Evolutionary conservation across 2,113 vertebrate species (phyloP), one percentile per base, ranked within the genome.

Genomic region (Columba janthina): DNA sequence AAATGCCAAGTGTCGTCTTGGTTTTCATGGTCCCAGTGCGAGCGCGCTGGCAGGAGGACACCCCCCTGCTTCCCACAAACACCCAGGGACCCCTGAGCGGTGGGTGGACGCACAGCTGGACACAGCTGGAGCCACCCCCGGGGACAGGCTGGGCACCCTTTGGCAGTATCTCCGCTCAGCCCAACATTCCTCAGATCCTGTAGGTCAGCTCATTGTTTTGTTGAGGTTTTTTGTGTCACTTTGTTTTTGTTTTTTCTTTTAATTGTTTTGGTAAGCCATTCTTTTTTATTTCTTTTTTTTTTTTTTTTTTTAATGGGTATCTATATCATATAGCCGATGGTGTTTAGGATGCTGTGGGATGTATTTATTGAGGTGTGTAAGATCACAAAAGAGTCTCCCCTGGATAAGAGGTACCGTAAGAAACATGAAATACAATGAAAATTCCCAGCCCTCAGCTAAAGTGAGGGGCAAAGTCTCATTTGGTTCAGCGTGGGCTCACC

Each of bases 261-360:
- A 4, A 1, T 11, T 26, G 6, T 46, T 65, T 69, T 40, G 2
- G 32, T 24, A 77, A 67, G 9, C 3, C 14, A 17, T 8, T 29
- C 5, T 79, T 42, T 28, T 42, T 65, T 18, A 2, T 25, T 31
- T 73, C 8, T 48, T 40, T 61, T 10, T 38, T 10, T 12, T 31
- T 8, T 36, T 36, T 36, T 36, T 16, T 81, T 80, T n/a, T 6
- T 19, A 19, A 4, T 16, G 31, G 16, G 11, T 50, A 4, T 4
- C 2, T 1, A 5, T 38, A 28, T 34, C 18, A 15, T 11, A 12
- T 1, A 8, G 31, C 2, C 1, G 2, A 11, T 18, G 24, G 11
- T 10, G 14, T 5, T 32, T 2, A 4, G n/a, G 26, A 25, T 12
- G 5, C 6, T n/a, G 15, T 26, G 38, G 25, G 61, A 34, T 8